Percentiles rank a stretch among this genome's conserved stretches.
Evolutionary conservation across 2,888 invertebrate species (phyloP).

Genomic region (Sceliomorpha sp.): DNA sequence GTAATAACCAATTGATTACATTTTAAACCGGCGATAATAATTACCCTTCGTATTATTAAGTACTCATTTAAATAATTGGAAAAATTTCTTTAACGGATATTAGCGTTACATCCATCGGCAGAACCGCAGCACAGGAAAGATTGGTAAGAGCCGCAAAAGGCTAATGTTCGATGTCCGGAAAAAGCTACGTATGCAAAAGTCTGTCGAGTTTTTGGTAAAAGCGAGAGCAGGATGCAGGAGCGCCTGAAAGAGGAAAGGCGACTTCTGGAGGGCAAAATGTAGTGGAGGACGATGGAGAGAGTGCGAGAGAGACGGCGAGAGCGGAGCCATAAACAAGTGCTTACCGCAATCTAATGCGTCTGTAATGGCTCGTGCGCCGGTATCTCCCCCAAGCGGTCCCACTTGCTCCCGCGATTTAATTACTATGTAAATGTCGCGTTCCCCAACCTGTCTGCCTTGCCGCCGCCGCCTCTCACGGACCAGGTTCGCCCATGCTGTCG

Average conservation of each 20-base stretch:
- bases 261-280: slow-evolving; percentile 29
- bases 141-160: slow-evolving; percentile 30
- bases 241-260: background rate
- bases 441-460: slow-evolving; percentile 74
- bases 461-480: slow-evolving; percentile 26
- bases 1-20: too few species aligned
- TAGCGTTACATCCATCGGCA: slow-evolving; percentile 13
- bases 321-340: slow-evolving; percentile 77
- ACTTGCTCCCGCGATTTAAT: slow-evolving; percentile 80
- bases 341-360: slow-evolving; percentile 81
- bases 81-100: too few species aligned
- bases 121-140: slow-evolving; percentile 32
- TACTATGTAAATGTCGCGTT: slow-evolving; percentile 81
- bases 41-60: too few species aligned
- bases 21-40: too few species aligned
- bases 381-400: slow-evolving; percentile 78
- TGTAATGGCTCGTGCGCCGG: slow-evolving; percentile 79
- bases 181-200: slow-evolving; percentile 8
- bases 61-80: too few species aligned
- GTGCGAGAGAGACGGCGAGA: slow-evolving; percentile 39
- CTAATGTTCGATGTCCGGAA: slow-evolving; percentile 32
- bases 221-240: slow-evolving; percentile 1
- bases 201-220: background rate
- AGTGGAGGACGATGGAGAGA: slow-evolving; percentile 1
- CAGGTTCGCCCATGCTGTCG: slow-evolving; percentile 64